phyloP scores from a whole-genome alignment of 2,888 invertebrate genomes.

The Ceraclea dissimilis region DNA sequence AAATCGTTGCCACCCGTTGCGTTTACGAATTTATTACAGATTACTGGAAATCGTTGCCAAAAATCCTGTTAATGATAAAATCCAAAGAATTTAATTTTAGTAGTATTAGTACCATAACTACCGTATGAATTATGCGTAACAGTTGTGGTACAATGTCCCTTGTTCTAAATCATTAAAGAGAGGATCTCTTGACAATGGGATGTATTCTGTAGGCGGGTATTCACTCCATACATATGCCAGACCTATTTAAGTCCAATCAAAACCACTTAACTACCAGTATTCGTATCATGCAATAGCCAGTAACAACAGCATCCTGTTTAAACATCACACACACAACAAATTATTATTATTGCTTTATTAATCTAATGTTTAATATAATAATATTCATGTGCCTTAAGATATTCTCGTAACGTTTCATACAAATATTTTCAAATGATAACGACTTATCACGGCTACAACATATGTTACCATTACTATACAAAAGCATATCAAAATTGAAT shows the following conservation, averaged over 20 bases:
- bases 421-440: not conserved
- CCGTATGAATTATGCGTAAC: too few species aligned
- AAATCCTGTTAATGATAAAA: too few species aligned
- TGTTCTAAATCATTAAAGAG: not conserved
- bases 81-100: too few species aligned
- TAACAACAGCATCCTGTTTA: conserved; percentile 4
- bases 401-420: not conserved
- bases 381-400: too few species aligned
- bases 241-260: conserved; percentile 21
- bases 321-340: not conserved
- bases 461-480: not conserved
- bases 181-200: conserved; percentile 1
- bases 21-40: too few species aligned
- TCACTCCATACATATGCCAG: not conserved
- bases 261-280: conserved; percentile 10
- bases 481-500: too few species aligned
- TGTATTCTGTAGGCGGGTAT: conserved; percentile 3
- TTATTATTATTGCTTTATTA: not conserved
- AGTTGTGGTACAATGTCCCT: not conserved
- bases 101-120: too few species aligned
- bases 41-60: too few species aligned
- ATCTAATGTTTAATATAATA: too few species aligned
- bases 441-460: not conserved
- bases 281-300: not conserved
- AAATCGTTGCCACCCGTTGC: too few species aligned